phyloP scores from a whole-genome alignment of 2,888 invertebrate species.

The Platycnemis pennipes region DNA sequence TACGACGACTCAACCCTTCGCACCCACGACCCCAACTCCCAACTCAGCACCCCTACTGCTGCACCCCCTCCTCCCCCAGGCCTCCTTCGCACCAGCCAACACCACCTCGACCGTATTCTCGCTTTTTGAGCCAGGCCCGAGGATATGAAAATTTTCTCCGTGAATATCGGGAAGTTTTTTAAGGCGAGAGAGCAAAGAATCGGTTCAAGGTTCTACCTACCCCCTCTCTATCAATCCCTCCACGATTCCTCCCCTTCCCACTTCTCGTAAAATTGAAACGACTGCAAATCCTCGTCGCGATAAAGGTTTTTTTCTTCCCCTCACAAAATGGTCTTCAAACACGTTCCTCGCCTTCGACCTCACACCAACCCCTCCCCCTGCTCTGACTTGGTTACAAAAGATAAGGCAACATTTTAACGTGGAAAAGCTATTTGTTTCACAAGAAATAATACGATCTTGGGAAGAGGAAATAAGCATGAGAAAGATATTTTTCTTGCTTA shows the following conservation, averaged over 20 bases:
- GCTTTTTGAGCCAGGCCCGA: background rate
- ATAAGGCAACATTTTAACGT: background rate
- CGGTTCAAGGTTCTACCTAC: slow-evolving; percentile 6
- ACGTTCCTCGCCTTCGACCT: background rate
- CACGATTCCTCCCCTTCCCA: background rate
- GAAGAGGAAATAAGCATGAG: background rate
- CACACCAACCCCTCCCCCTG: background rate
- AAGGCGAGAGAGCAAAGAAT: background rate
- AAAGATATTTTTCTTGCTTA: background rate
- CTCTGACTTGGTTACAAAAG: background rate
- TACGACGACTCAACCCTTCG: background rate
- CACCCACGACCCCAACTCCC: background rate
- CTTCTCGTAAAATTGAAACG: slow-evolving; percentile 40
- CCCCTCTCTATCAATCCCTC: background rate
- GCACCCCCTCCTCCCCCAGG: background rate
- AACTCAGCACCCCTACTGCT: background rate
- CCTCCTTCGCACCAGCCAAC: background rate
- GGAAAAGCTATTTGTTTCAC: slow-evolving; percentile 26
- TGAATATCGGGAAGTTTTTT: slow-evolving; percentile 15
- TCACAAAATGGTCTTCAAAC: slow-evolving; percentile 47
- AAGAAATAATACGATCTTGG: background rate
- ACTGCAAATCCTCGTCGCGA: slow-evolving; percentile 28
- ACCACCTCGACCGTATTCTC: background rate
- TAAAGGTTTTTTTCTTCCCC: background rate
- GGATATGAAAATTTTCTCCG: slow-evolving; percentile 35